Percentiles rank a stretch among this genome's conserved stretches.
Conservation (phyloP, 2,888 invertebrate genomes). For the Acanthosepion lycidas region DNA sequence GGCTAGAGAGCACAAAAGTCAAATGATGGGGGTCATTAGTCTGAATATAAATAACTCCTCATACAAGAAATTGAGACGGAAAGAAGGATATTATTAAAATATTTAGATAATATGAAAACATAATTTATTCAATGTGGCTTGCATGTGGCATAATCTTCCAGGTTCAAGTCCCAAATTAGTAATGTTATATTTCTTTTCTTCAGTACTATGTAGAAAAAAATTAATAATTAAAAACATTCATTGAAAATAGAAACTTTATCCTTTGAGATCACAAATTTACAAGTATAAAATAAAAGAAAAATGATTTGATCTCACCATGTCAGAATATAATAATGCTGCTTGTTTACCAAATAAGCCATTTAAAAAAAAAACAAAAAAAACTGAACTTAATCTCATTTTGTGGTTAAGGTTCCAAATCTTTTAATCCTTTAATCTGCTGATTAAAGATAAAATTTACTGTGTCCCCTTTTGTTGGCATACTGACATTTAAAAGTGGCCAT, state of each 20-base stretch:
- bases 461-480: slow-evolving; percentile 17
- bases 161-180: too few relatives aligned
- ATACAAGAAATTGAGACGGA: too few relatives aligned
- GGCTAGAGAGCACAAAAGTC: too few relatives aligned
- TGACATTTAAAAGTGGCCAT: neutral
- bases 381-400: neutral
- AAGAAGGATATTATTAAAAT: too few relatives aligned
- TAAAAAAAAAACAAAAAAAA: neutral
- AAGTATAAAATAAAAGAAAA: neutral
- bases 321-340: neutral
- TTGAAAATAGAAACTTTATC: neutral
- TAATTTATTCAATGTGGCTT: too few relatives aligned
- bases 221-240: neutral
- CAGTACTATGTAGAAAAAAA: neutral
- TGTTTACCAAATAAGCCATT: neutral
- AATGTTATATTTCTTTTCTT: neutral
- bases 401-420: neutral
- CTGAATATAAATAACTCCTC: too few relatives aligned
- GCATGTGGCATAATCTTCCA: too few relatives aligned
- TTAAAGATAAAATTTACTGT: neutral
- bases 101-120: too few relatives aligned
- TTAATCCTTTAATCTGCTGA: neutral
- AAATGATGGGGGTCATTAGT: too few relatives aligned
- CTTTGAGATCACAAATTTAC: neutral
- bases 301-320: neutral